Conservation (phyloP, 1,140 invertebrate species). For the Drosophila truncata region DNA sequence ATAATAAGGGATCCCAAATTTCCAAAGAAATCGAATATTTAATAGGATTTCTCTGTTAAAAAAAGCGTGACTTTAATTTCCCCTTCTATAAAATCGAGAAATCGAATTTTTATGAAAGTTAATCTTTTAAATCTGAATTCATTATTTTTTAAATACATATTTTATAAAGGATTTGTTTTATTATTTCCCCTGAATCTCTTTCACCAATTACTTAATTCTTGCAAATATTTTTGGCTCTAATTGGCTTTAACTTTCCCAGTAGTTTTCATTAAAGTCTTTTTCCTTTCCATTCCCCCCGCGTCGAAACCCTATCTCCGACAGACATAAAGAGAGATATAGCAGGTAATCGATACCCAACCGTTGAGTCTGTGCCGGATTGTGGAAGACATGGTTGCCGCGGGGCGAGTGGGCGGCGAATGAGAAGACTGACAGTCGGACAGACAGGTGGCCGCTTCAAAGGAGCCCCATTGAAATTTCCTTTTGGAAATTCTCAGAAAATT, state of each 20-base stretch:
- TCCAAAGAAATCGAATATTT: too few species aligned
- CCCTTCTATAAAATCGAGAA: too few species aligned
- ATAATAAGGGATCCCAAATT: too few species aligned
- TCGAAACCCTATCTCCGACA: not conserved
- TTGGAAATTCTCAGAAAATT: not conserved
- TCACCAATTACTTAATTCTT: not conserved
- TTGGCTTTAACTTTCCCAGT: not conserved
- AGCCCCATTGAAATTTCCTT: not conserved
- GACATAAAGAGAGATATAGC: not conserved
- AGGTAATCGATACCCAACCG: constrained; percentile 17
- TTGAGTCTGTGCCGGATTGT: not conserved
- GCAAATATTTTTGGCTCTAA: not conserved
- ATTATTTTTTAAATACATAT: too few species aligned
- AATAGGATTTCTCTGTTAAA: too few species aligned
- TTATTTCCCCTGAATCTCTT: not conserved
- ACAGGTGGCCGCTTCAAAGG: constrained; percentile 1
- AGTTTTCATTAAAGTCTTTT: not conserved
- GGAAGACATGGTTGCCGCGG: constrained; percentile 2
- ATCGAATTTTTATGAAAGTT: too few species aligned
- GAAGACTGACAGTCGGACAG: constrained; percentile 11
- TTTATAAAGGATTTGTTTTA: too few species aligned
- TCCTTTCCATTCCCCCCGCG: not conserved
- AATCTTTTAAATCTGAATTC: too few species aligned
- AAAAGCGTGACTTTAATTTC: too few species aligned
- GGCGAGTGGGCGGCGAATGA: constrained; percentile 8